Base-by-base conservation (phyloP, 2,113 vertebrate genomes). In the Diadophis punctatus region DNA sequence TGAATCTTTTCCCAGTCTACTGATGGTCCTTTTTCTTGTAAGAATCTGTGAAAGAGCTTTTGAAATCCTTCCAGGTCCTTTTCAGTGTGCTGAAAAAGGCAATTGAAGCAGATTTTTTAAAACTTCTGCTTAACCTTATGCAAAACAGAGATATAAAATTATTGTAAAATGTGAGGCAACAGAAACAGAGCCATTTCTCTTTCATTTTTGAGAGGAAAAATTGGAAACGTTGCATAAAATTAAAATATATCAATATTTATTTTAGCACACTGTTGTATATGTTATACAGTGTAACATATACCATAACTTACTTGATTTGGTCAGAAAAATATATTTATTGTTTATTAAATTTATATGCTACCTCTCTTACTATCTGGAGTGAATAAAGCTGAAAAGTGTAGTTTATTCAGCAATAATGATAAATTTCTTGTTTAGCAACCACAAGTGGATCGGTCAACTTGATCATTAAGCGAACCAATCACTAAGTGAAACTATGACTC, bases 1-100 rank as follows among this genome's bases (percentile, higher is more conserved):
- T 98, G 98, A 95, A 99, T 99, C 97, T 99, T 99, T 46, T 97
- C 98, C 99, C 99, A 99, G 94, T 99, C 98, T 25, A 99, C 98
- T 53, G 98, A 97, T 9, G 99, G 99, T 95, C 99, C 99, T 96
- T 99, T 99, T 97, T 98, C 98, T 98, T 99, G 98, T 91, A 99
- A 98, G 95, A 99, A 99, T 97, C 98, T 98, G 96, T 99, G 99
- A 97, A 99, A 99, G n/a, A 99, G 97, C 93, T 98, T 98, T 97
- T 98, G 98, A 97, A 99, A 99, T 95, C 99, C 99, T 93, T 98
- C 98, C 84, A 99, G 98, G 92, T 99, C 99, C 93, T 99, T 99
- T 94, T 98, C 98, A 95, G 98, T 97, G 93, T 98, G 97, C 99
- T 99, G 95, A 49, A 91, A 97, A 94, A 96, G 95, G 4, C 96